Evolutionary conservation across 2,888 invertebrate species (phyloP), one percentile per base, ranked within the genome.

Genomic region (Miltochrista miniata): DNA sequence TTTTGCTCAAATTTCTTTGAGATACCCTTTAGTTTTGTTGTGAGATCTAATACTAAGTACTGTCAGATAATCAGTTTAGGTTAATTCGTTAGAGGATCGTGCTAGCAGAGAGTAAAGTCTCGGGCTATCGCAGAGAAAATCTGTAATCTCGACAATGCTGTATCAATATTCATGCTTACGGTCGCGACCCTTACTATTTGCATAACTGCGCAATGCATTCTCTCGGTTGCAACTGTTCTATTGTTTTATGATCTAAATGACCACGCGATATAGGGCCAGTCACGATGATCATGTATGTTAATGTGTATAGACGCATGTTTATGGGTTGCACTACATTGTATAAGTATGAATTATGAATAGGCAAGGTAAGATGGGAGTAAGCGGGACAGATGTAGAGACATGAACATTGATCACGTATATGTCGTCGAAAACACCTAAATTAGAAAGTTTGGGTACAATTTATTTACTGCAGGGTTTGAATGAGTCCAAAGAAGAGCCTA

Each of bases 171-270:
- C 90, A 90, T 90, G 85, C 83, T 80, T 79, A 78, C 84, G 90
- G 89, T 88, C 90, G 88, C 87, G 90, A 90, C 90, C 90, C 70
- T 77, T 66, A 76, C 80, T 83, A 90, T 90, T 90, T 89, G 89
- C 90, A 90, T 90, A 87, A 85, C 88, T 85, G 88, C 84, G 85
- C 85, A 83, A 81, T 85, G 84, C 89, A 87, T 89, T 88, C 84
- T 79, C 85, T 79, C 72, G 72, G 75, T 73, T 82, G 87, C 88
- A 88, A 87, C 89, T 85, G 89, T 87, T 87, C 88, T 88, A 90
- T 90, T 90, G 90, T 90, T 88, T 90, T 89, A 90, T 89, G 89
- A 88, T 89, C 90, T 85, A 89, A 90, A 89, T 90, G 90, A 90
- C 89, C 90, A 83, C 79, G 82, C 85, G 85, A 87, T 87, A 82